These are phyloP conservation scores for Diplazon laetatorius DNA, from an alignment of 2,888 invertebrate genomes.

Conservation along the genomic window DNA sequence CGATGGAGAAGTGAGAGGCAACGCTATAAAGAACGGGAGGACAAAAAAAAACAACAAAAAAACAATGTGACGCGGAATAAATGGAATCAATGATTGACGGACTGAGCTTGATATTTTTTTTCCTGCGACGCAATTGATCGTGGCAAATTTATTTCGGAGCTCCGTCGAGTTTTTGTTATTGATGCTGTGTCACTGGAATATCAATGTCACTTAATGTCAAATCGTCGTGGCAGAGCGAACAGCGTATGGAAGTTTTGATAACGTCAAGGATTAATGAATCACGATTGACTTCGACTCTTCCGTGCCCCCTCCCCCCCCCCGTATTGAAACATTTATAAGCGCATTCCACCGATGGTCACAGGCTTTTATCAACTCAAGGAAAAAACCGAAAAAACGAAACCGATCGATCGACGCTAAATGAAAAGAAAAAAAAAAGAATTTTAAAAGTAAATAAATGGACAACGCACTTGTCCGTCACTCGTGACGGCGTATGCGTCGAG, in stretches of 20 bases:
- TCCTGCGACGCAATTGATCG: not conserved
- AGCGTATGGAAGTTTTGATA: not conserved
- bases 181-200: not conserved
- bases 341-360: too few relatives aligned
- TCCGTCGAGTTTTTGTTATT: not conserved
- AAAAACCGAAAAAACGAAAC: not conserved
- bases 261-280: not conserved
- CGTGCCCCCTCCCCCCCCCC: not conserved
- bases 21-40: too few relatives aligned
- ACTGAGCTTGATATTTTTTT: not conserved
- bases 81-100: slow-evolving; percentile 25
- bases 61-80: not conserved
- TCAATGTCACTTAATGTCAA: too few relatives aligned
- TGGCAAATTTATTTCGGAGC: not conserved
- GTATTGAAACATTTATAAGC: too few relatives aligned
- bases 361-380: too few relatives aligned
- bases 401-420: not conserved
- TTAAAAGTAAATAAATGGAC: not conserved
- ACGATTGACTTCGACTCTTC: not conserved
- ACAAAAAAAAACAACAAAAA: not conserved
- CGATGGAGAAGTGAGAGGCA: slow-evolving; percentile 22
- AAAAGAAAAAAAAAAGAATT: not conserved
- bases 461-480: slow-evolving; percentile 7
- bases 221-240: not conserved
- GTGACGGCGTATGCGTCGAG: slow-evolving; percentile 28